phyloP scores from a whole-genome alignment of 2,113 vertebrate genomes.

The Nannospalax galili region DNA sequence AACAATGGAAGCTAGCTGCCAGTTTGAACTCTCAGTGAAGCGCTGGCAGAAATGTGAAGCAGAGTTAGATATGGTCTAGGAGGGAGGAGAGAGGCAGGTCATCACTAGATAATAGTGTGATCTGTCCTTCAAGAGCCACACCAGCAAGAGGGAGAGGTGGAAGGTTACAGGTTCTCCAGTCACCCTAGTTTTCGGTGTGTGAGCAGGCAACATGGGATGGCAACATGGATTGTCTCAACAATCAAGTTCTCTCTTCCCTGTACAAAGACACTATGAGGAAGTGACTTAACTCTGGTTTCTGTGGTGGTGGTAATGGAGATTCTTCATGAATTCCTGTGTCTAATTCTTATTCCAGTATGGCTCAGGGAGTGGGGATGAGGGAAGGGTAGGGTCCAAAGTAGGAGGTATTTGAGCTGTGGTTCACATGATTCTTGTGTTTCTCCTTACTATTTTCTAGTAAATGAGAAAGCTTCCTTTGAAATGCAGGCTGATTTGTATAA shows the following conservation, averaged over 20 bases:
- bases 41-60: neutral
- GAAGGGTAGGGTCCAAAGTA: neutral
- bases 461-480: slow-evolving; percentile 36
- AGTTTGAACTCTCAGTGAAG: neutral
- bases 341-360: neutral
- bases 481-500: slow-evolving; percentile 10
- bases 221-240: neutral
- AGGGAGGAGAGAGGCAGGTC: neutral
- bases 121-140: neutral
- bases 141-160: neutral
- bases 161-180: neutral
- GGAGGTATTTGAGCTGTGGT: neutral
- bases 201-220: neutral
- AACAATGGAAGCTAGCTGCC: neutral
- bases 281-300: neutral
- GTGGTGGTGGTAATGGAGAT: neutral
- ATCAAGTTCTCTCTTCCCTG: neutral
- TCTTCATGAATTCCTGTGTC: neutral
- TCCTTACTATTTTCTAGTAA: neutral
- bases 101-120: neutral
- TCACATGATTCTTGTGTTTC: neutral
- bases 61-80: neutral
- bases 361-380: too few species aligned
- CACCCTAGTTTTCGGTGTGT: neutral
- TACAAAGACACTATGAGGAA: neutral